A percentile compares a stretch with the other conserved stretches of the same genome.
phyloP scores from a whole-genome alignment of 2,113 vertebrate genomes.

The Poeciliopsis prolifica region DNA sequence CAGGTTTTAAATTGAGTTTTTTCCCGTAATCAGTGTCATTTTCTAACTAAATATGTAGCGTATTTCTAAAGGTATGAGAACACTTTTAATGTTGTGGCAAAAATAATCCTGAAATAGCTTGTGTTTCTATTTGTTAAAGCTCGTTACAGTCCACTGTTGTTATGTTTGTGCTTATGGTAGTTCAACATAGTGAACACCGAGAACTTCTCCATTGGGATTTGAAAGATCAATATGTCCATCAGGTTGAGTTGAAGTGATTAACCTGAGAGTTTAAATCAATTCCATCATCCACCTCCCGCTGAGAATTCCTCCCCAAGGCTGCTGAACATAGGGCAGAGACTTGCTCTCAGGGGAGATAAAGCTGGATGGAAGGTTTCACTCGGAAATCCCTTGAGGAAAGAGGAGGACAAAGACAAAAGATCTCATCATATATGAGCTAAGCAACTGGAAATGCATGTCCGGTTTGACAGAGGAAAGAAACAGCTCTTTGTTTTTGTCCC shows the following conservation, averaged over 20 bases:
- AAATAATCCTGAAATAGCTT: neutral
- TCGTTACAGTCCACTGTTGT: neutral
- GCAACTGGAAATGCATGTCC: conserved; percentile 74
- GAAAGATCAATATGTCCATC: conserved; percentile 64
- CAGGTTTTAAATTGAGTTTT: no score
- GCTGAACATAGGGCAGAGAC: conserved; percentile 35
- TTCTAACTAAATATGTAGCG: no score
- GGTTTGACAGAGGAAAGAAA: conserved; percentile 75
- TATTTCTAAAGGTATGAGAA: no score
- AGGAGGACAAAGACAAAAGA: conserved; percentile 50
- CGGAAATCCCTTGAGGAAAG: conserved; percentile 64
- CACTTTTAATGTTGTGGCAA: neutral
- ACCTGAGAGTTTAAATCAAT: conserved; percentile 72
- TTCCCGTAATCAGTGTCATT: no score
- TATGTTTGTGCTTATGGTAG: conserved; percentile 29
- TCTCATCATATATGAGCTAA: conserved; percentile 77
- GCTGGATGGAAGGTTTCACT: conserved; percentile 54
- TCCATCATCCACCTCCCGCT: conserved; percentile 63
- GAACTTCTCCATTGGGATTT: conserved; percentile 41
- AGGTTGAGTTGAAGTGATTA: conserved; percentile 70
- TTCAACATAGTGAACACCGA: conserved; percentile 22
- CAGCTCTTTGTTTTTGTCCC: conserved; percentile 74
- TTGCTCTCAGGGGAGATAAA: conserved; percentile 57
- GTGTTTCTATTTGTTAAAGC: neutral
- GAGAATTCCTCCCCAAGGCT: conserved; percentile 34